Evolutionary conservation across 2,888 invertebrate species (phyloP), one percentile per base, ranked within the genome.

Genomic region (Caenorhabditis auriculariae): DNA sequence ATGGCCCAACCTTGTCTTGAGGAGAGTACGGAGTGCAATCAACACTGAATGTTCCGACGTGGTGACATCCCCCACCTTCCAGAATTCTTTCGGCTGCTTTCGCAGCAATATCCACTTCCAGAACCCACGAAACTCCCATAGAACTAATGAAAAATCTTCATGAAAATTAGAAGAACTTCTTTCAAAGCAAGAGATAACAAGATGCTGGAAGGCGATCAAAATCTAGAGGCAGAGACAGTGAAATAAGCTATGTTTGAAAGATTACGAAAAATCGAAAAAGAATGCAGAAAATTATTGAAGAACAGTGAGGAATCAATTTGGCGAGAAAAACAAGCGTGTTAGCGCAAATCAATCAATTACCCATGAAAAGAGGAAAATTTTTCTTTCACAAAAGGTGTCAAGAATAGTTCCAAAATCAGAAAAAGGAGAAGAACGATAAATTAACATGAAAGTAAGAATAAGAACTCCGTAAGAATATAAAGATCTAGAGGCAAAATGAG

Each of bases 81-180:
- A 72, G 37, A 9, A 58, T 24, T 17, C 66, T 38, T 45, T 67
- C 66, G 26, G 67, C 52, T 21, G 58, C 54, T 44, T 50, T 54
- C 9, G 58, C 56, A 2, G 53, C 46, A 19, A 58, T 57, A 42
- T 67, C 56, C 21, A 54, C 46, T 39, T 69, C 69, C 50, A 74
- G 60, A 2, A 74, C 67, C 71, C 72, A 69, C 39, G 66, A 49
- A 6, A 72, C 70, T 29, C 70, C 70, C 72, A 72, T 72, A 19
- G 27, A 44, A n/a, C 17, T n/a, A 12, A 32, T n/a, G n/a, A 32
- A 9, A 32, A 12, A n/a, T 32, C 9, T 32, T 32, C n/a, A 12
- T n/a, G 35, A 9, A 32, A 9, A 32, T 32, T 32, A 9, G 9
- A 9, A 32, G 35, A 12, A n/a, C 9, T 9, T 9, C 9, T 32